Base-by-base conservation (phyloP, 1,140 invertebrate genomes). In the Agrypnia vestita region DNA sequence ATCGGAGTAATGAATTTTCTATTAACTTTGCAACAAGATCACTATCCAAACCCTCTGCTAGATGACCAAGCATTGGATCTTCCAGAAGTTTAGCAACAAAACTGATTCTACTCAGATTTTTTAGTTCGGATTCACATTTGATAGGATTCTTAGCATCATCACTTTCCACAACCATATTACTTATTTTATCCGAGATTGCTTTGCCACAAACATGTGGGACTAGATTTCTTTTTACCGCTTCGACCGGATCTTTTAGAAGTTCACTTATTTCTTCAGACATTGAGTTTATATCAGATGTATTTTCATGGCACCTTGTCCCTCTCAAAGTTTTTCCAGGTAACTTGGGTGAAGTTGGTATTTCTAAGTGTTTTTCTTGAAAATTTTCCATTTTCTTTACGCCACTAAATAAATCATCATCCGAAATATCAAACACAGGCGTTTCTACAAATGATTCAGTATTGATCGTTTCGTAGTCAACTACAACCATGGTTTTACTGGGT, bases 121-220 rank as follows among this genome's bases (percentile, higher is more conserved):
- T 80, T 53, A 83, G 76, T 69, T 85, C 84, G 1, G 79, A 73
- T 67, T 84, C 84, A 46, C 77, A 78, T 53, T 84, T 82, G 15
- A 85, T 82, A 11, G 84, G 84, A 81, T 86, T 86, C 13, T 76
- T 84, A 35, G 61, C 85, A 84, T 85, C 56, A 51, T 82, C 73
- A 12, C 64, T 78, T 47, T 55, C 19, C 8, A 56, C 25, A 9
- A 56, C 17, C 11, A 49, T 25, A 47, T 64, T 73, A 17, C 76
- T 64, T 10, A 56, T 17, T 44, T 15, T 79, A 43, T 85, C 78
- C 85, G 88, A 84, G 80, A 87, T 84, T 72, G 84, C 85, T 86
- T 90, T 92, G 8, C 93, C 93, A 86, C 93, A 94, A 49, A 94
- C 92, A 86, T 94, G 93, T 21, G 93, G 93, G 79, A 94, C 91